Percentiles rank a stretch among this genome's conserved stretches.
Evolutionary conservation across 64 coral and sea anemone species (phyloP).

Genomic region (Porites lutea): DNA sequence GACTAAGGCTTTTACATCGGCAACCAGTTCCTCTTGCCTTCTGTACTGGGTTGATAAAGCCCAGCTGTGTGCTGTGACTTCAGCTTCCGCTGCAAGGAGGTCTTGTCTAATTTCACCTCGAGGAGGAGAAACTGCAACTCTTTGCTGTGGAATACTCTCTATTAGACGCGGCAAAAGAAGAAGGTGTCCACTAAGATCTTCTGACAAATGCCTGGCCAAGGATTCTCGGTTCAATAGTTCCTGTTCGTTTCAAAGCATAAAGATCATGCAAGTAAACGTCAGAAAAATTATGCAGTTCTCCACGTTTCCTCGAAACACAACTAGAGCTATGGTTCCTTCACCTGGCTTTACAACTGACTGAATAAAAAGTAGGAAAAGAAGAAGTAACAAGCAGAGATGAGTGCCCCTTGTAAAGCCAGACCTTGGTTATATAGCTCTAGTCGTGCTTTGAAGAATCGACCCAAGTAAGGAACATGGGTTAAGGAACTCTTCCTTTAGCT

Average conservation of each 20-base stretch:
- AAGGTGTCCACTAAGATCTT: neutral
- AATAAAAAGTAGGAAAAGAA: too few relatives aligned
- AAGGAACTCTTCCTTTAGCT: too few relatives aligned
- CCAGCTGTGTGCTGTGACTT: neutral
- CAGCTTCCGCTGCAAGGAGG: neutral
- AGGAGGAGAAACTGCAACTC: too few relatives aligned
- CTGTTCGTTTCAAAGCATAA: neutral
- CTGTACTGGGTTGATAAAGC: neutral
- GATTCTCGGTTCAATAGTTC: neutral
- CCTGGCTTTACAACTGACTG: too few relatives aligned
- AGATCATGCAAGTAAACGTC: too few relatives aligned
- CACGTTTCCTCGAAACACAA: neutral
- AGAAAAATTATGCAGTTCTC: too few relatives aligned
- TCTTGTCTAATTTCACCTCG: neutral
- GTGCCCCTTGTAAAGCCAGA: too few relatives aligned
- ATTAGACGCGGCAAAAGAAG: neutral
- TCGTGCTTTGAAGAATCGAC: too few relatives aligned
- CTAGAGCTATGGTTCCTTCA: too few relatives aligned
- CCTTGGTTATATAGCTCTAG: too few relatives aligned
- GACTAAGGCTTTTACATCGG: neutral
- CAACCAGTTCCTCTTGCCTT: neutral
- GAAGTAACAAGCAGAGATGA: too few relatives aligned
- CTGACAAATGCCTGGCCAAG: neutral
- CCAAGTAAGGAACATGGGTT: too few relatives aligned
- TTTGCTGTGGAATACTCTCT: neutral